Percentiles rank a stretch among this genome's conserved stretches.
These are phyloP conservation scores for Gouania willdenowi DNA, from an alignment of 2,797 vertebrate genomes.

Conservation along the genomic window DNA sequence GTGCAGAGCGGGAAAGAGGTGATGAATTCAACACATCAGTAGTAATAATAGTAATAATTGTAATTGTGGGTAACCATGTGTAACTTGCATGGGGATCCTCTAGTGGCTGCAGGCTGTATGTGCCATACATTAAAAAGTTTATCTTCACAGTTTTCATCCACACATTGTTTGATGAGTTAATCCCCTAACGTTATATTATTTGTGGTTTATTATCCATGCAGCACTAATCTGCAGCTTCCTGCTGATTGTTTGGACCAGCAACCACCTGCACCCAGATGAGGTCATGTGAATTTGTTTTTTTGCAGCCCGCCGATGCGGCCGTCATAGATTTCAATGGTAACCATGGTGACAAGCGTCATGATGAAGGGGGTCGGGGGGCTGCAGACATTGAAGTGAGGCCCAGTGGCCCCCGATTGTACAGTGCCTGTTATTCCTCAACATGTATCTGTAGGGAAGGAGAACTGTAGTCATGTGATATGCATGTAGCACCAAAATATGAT, in stretches of 20 bases:
- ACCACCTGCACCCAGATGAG: constrained; percentile 44
- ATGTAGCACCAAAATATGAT: too few species aligned
- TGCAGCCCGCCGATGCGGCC: constrained; percentile 6
- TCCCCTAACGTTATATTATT: too few species aligned
- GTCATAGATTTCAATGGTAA: constrained; percentile 22
- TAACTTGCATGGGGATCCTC: too few species aligned
- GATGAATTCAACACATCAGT: too few species aligned
- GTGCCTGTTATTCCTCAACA: neutral
- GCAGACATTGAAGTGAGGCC: constrained; percentile 1
- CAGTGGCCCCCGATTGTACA: neutral
- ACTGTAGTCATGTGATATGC: too few species aligned
- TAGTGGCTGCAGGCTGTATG: too few species aligned
- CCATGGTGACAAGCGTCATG: constrained; percentile 18
- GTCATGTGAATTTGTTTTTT: constrained; percentile 42
- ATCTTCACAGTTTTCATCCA: too few species aligned
- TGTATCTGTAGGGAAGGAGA: neutral
- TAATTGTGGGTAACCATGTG: too few species aligned
- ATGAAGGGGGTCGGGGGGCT: constrained; percentile 11
- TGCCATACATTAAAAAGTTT: too few species aligned
- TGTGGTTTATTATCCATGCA: too few species aligned
- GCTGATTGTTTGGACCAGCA: constrained; percentile 5
- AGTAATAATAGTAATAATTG: too few species aligned
- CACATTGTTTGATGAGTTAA: too few species aligned
- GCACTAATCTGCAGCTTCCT: constrained; percentile 23
- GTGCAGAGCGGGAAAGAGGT: constrained; percentile 23